Percentiles rank a stretch among this genome's conserved stretches.
Conservation (phyloP, 2,113 vertebrate genomes). For the Macquaria ambigua region DNA sequence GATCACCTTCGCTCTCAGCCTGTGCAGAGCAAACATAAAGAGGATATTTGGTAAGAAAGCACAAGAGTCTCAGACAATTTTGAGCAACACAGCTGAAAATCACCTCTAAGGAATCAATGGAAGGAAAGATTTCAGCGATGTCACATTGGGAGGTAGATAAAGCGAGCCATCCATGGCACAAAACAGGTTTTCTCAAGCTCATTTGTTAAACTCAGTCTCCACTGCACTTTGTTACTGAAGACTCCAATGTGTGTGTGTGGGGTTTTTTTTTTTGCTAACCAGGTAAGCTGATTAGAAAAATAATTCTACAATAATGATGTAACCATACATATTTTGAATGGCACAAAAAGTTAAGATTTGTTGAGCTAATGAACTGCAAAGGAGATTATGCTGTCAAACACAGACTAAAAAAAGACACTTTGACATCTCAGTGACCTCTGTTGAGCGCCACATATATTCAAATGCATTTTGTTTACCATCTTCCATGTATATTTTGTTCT, state of each 20-base stretch:
- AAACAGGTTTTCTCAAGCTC: not conserved
- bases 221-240: not conserved
- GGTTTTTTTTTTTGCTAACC: not conserved
- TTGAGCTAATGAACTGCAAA: not conserved
- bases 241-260: not conserved
- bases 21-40: conserved; percentile 24
- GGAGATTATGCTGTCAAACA: not conserved
- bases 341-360: not conserved
- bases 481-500: not conserved
- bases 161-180: conserved; percentile 1
- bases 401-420: no score
- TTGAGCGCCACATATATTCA: not conserved
- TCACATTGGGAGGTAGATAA: conserved; percentile 14
- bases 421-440: not conserved
- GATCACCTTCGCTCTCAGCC: conserved; percentile 1
- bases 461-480: not conserved
- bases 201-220: conserved; percentile 9
- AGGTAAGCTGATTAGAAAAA: not conserved
- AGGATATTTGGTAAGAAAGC: not conserved
- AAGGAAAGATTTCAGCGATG: conserved; percentile 17
- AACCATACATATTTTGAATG: not conserved
- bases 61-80: conserved; percentile 1
- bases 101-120: conserved; percentile 7
- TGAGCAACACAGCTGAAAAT: conserved; percentile 29
- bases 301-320: not conserved